These are phyloP conservation scores for Altica lythri DNA, from an alignment of 2,888 invertebrate genomes.

Conservation along the genomic window DNA sequence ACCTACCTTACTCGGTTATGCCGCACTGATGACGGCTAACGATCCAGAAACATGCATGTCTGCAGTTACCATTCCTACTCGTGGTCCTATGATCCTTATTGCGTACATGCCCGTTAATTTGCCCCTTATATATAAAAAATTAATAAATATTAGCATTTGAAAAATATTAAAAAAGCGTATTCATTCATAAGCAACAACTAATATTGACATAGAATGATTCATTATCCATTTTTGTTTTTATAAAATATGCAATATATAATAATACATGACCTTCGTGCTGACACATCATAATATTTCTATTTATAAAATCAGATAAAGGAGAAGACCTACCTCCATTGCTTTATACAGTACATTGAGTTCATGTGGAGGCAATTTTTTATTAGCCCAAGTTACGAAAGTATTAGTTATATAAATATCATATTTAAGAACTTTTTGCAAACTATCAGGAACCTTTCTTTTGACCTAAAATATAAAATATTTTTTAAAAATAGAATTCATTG, in stretches of 20 bases:
- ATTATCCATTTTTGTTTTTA: not conserved
- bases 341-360: constrained; percentile 63
- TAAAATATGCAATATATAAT: not conserved
- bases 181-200: too few relatives aligned
- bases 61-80: too few relatives aligned
- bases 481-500: not conserved
- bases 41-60: too few relatives aligned
- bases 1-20: too few relatives aligned
- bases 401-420: constrained; percentile 62
- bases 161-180: too few relatives aligned
- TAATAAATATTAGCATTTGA: too few relatives aligned
- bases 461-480: constrained; percentile 36
- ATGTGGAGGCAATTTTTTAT: constrained; percentile 59
- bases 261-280: not conserved
- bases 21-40: too few relatives aligned
- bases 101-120: too few relatives aligned
- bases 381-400: constrained; percentile 59
- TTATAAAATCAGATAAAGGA: not conserved
- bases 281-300: not conserved
- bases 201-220: too few relatives aligned
- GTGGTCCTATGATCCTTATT: too few relatives aligned
- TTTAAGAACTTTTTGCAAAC: constrained; percentile 59
- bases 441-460: constrained; percentile 54
- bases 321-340: constrained; percentile 60
- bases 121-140: too few relatives aligned